Conservation (phyloP, 2,888 invertebrate genomes). For the Subacronicta megacephala region DNA sequence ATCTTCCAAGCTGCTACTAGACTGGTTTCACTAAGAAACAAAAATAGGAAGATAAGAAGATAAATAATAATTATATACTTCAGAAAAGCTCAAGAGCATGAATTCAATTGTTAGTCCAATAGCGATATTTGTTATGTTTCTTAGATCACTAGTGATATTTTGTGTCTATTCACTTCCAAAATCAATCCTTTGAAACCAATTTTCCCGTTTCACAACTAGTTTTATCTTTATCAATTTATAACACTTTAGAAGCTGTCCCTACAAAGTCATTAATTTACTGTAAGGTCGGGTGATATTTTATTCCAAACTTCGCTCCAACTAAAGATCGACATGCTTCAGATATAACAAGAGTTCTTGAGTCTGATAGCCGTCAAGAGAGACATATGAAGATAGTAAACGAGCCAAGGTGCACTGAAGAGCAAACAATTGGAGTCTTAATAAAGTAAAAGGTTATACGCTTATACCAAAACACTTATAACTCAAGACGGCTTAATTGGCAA, state of each 20-base stretch:
- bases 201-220: constrained; percentile 1
- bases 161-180: too few relatives aligned
- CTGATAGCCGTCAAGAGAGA: constrained; percentile 11
- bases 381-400: constrained; percentile 22
- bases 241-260: constrained; percentile 10
- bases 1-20: constrained; percentile 2
- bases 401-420: constrained; percentile 29
- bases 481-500: too few relatives aligned
- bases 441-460: constrained; percentile 4
- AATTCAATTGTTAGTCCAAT: too few relatives aligned
- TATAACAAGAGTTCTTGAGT: constrained; percentile 25
- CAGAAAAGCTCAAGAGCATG: too few relatives aligned
- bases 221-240: constrained; percentile 28
- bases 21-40: not conserved
- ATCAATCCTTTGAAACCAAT: constrained; percentile 16
- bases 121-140: too few relatives aligned
- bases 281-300: constrained; percentile 35
- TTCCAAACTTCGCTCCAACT: constrained; percentile 15
- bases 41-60: too few relatives aligned
- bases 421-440: constrained; percentile 8
- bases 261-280: constrained; percentile 41
- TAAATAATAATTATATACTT: too few relatives aligned
- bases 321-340: constrained; percentile 19
- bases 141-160: too few relatives aligned
- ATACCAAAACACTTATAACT: not conserved